A percentile compares a stretch with the other conserved stretches of the same genome.
phyloP scores from a whole-genome alignment of 2,113 vertebrate species.

The Ascaphus truei region DNA sequence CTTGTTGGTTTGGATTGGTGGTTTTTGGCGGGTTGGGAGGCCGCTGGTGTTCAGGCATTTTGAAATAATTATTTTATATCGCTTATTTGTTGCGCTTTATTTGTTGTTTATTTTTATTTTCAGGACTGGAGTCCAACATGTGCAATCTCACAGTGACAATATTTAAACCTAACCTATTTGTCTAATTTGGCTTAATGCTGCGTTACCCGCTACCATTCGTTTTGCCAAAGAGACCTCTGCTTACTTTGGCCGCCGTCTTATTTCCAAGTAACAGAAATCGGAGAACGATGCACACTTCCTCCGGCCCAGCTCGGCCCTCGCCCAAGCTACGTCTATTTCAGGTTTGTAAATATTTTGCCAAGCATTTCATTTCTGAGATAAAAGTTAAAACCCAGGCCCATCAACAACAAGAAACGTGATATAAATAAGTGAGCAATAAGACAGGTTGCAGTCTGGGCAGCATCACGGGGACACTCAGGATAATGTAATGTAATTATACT shows the following conservation, averaged over 20 bases:
- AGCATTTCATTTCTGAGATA: conserved; percentile 8
- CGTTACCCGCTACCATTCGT: not conserved
- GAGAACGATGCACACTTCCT: not conserved
- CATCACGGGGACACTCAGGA: not conserved
- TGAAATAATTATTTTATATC: too few species aligned
- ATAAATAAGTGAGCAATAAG: not conserved
- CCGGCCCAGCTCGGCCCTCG: not conserved
- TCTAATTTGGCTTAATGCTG: not conserved
- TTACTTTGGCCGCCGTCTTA: conserved; percentile 15
- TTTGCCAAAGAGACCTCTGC: not conserved
- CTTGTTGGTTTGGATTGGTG: too few species aligned
- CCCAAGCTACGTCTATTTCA: not conserved
- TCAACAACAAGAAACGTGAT: not conserved
- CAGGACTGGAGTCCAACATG: not conserved
- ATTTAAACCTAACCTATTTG: not conserved
- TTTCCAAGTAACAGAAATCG: conserved; percentile 12
- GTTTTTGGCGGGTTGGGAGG: too few species aligned
- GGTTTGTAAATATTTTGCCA: conserved; percentile 30
- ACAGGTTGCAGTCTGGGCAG: not conserved
- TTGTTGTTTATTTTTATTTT: too few species aligned
- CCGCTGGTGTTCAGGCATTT: too few species aligned
- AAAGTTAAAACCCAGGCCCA: not conserved
- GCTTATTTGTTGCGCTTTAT: too few species aligned
- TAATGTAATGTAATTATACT: conserved; percentile 7
- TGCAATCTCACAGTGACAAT: not conserved